Base-by-base conservation (phyloP, 2,113 vertebrate species). In the Oryzias celebensis region DNA sequence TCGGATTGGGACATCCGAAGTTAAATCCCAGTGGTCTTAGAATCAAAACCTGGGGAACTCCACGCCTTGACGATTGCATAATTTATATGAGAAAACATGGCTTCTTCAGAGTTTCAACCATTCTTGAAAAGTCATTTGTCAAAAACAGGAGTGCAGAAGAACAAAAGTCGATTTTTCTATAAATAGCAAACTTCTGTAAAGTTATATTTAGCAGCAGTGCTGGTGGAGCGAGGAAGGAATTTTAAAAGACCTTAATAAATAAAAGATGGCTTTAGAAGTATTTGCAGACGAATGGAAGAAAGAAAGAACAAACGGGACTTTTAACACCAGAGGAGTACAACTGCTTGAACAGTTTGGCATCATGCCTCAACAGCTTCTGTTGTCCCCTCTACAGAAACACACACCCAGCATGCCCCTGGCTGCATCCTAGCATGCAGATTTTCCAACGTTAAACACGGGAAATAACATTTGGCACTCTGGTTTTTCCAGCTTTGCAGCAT, bases 231-330 rank as follows among this genome's bases (percentile, higher is more conserved):
- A 43, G 28, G 48, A 55, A 71, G 54, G 71, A 86, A 73, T 74
- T 70, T 63, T 55, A 69, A 53, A 83, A 76, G 64, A 81, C 75
- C 56, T 52, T 31, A 65, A 87, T 86, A 59, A 83, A 84, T 68
- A 81, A 86, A 84, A 73, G 52, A 69, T 71, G 44, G 26, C n/a
- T n/a, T 60, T 71, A 76, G 47, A 55, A 68, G 44, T 50, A 67
- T 41, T 61, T 24, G 58, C 17, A 62, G 67, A 16, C 45, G 18
- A 58, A 23, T 4, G 45, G 10, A 55, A 14, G 17, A 51, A 23
- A 20, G 36, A 36, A 36, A 36, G 31, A 36, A 8, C 31, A 36
- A 36, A 36, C 31, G 8, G 31, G 31, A 36, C 31, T 8, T 36
- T 12, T 10, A 36, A 36, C 10, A 12, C 36, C 36, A 36, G 36